These are phyloP conservation scores for Micronycteris hirsuta DNA, from an alignment of 2,113 vertebrate species.

Conservation along the genomic window DNA sequence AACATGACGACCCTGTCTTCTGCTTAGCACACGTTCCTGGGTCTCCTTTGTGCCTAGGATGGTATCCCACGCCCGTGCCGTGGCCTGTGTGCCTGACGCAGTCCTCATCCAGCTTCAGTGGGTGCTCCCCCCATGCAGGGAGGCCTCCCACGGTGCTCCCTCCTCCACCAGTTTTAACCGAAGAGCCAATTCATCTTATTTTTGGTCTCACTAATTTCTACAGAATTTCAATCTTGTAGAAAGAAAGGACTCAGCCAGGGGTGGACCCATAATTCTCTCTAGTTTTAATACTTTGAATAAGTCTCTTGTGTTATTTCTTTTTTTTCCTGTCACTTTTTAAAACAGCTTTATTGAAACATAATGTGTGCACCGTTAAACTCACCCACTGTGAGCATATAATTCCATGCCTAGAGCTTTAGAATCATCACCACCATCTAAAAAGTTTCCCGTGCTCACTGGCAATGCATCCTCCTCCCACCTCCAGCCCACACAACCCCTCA, in stretches of 20 bases:
- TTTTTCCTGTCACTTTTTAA: neutral
- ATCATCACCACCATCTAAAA: neutral
- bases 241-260: neutral
- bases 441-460: neutral
- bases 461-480: no score
- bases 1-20: neutral
- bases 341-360: no score
- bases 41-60: neutral
- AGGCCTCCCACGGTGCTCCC: no score
- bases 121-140: no score
- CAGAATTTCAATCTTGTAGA: neutral
- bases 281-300: neutral
- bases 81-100: neutral
- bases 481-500: neutral
- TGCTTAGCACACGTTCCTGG: neutral
- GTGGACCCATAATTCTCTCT: neutral
- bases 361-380: neutral
- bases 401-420: neutral
- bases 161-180: neutral
- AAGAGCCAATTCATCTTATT: neutral
- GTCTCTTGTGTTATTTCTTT: neutral
- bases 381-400: neutral
- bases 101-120: neutral
- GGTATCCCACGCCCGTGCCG: neutral
- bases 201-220: neutral